A percentile compares a stretch with the other conserved stretches of the same genome.
Evolutionary conservation across 1,140 invertebrate species (phyloP).

Genomic region (Tribolium madens): DNA sequence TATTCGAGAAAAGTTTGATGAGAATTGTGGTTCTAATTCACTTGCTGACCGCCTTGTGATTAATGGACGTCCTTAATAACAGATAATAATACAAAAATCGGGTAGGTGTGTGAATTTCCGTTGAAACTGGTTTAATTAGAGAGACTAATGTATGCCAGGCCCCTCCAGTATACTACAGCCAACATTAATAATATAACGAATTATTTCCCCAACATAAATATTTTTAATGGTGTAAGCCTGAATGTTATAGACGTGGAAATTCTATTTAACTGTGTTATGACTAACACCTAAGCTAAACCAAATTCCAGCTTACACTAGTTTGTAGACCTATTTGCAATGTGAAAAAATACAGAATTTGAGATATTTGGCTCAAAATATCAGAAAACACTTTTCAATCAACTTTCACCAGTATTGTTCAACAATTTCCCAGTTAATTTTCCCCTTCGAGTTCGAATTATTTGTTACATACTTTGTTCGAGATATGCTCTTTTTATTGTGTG

Average conservation of each 20-base stretch:
- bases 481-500: too few relatives aligned
- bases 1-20: constrained; percentile 6
- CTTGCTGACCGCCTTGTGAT: constrained; percentile 28
- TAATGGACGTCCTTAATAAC: constrained; percentile 44
- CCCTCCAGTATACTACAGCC: constrained; percentile 27
- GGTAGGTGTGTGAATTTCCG: constrained; percentile 49
- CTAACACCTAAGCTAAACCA: neutral
- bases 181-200: constrained; percentile 48
- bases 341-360: too few relatives aligned
- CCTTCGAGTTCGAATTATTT: too few relatives aligned
- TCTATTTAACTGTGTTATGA: neutral
- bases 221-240: constrained; percentile 55
- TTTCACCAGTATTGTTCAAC: too few relatives aligned
- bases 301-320: too few relatives aligned
- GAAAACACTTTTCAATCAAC: too few relatives aligned
- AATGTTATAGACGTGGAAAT: neutral
- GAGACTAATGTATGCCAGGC: constrained; percentile 47
- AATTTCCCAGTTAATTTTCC: too few relatives aligned
- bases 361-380: too few relatives aligned
- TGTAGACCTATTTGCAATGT: too few relatives aligned
- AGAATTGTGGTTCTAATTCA: constrained; percentile 4
- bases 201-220: constrained; percentile 41
- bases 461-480: too few relatives aligned
- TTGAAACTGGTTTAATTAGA: constrained; percentile 49
- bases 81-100: constrained; percentile 43